Evolutionary conservation across 2,113 vertebrate genomes (phyloP), one percentile per base, ranked within the genome.

Genomic region (Labeo catla): DNA sequence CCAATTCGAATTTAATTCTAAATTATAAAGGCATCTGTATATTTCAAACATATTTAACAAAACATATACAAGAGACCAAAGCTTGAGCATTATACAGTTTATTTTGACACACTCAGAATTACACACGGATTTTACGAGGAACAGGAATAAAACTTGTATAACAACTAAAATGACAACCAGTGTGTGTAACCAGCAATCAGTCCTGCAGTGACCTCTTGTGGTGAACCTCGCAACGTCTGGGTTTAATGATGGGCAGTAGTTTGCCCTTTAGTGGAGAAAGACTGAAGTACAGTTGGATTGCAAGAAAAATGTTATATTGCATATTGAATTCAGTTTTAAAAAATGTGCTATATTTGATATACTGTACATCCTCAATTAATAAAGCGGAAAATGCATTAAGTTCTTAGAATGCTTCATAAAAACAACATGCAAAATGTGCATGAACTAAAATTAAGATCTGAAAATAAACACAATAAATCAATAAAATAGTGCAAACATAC

Each of bases 121-220:
- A n/a, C n/a, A n/a, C n/a, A n/a, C n/a, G 19, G 7, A 61, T 61
- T 61, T 61, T 61, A 61, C n/a, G 21, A 43, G 16, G 8, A 43
- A 45, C 36, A 72, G 16, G 1, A 43, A 72, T 11, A 72, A 72
- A 72, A 19, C 0, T 0, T 39, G 2, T 43, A 1, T 34, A 65
- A 65, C 6, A 23, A 66, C 28, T 66, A 15, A 34, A 65, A 39
- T 39, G 15, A 19, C 36, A 70, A 70, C 21, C 54, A 16, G 19
- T 4, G 50, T 7, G 12, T 9, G 4, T 36, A 8, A 10, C 76
- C 2, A 34, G 0, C 13, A 12, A 6, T 59, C 4, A 73, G 12
- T 28, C 34, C 70, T 39, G 47, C 52, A 63, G 13, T 34, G 43
- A 59, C 43, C 83, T 77, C 83, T 76, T 47, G 57, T 65, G 83